These are phyloP conservation scores for Aegithalos caudatus DNA, from an alignment of 2,113 vertebrate species.

Conservation along the genomic window DNA sequence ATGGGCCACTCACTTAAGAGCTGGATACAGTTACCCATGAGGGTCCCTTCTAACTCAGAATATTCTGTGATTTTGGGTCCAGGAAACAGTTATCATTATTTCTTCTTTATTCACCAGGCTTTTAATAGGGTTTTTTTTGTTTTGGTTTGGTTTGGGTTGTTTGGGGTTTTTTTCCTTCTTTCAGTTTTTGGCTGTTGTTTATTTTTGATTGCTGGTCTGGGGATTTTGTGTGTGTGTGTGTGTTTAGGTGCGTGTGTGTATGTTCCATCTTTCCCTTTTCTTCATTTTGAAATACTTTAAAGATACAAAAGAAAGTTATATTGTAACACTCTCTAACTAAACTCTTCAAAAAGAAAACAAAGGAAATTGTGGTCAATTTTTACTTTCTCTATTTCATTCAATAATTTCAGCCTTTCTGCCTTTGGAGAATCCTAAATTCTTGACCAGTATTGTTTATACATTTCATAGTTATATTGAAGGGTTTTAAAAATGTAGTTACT, in stretches of 20 bases:
- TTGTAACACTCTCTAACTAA: background rate
- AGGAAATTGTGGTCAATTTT: background rate
- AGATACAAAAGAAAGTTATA: background rate
- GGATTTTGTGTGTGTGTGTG: too few species aligned
- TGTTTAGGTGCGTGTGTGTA: background rate
- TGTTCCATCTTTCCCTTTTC: background rate
- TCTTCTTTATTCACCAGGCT: background rate
- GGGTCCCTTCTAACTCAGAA: background rate
- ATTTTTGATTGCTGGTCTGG: background rate
- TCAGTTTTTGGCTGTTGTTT: background rate
- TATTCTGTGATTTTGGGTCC: background rate
- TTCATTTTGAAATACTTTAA: background rate
- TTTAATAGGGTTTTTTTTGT: background rate
- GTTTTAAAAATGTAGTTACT: background rate
- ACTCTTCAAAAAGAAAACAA: too few species aligned
- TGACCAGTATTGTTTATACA: background rate
- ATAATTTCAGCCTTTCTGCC: background rate
- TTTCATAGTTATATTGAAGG: background rate
- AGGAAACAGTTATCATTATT: background rate
- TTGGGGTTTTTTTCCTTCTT: background rate
- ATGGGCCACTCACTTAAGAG: background rate
- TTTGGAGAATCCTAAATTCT: background rate
- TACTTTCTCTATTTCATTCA: background rate
- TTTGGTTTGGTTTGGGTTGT: background rate
- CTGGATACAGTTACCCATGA: background rate